A percentile compares a stretch with the other conserved stretches of the same genome.
These are phyloP conservation scores for Ceratosolen fusciceps DNA, from an alignment of 1,140 invertebrate species.

Conservation along the genomic window DNA sequence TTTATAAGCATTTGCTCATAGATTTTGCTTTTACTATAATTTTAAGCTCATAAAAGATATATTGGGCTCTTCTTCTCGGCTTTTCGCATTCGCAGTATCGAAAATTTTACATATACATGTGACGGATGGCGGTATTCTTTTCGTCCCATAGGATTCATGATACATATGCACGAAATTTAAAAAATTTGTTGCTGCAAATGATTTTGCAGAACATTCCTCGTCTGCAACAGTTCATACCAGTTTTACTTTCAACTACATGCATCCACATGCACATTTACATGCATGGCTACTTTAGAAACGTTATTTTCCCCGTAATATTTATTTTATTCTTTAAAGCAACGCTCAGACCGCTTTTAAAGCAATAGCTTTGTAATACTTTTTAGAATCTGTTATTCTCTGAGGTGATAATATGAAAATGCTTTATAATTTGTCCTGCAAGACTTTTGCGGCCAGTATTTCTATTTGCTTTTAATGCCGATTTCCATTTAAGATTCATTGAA, in stretches of 20 bases:
- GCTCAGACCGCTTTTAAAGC: neutral
- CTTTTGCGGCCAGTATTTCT: neutral
- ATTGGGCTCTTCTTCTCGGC: no score
- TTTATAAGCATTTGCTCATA: no score
- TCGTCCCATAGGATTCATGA: no score
- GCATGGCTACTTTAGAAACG: constrained; percentile 7
- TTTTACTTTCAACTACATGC: constrained; percentile 7
- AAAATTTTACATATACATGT: no score
- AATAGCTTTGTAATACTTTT: neutral
- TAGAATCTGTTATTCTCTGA: neutral
- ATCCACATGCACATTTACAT: neutral
- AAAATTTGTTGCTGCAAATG: neutral
- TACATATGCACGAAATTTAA: no score
- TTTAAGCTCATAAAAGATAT: no score
- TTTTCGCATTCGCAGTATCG: no score
- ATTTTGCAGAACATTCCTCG: constrained; percentile 3
- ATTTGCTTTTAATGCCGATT: neutral
- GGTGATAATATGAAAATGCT: neutral
- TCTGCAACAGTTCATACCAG: constrained; percentile 5
- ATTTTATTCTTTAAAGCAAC: neutral
- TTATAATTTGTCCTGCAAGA: neutral
- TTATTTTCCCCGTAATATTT: constrained; percentile 10
- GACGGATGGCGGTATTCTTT: no score
- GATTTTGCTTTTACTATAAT: no score
- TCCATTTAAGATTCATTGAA: no score